Evolutionary conservation across 1,140 invertebrate species (phyloP).

Genomic region (Zaprionus lachaisei): DNA sequence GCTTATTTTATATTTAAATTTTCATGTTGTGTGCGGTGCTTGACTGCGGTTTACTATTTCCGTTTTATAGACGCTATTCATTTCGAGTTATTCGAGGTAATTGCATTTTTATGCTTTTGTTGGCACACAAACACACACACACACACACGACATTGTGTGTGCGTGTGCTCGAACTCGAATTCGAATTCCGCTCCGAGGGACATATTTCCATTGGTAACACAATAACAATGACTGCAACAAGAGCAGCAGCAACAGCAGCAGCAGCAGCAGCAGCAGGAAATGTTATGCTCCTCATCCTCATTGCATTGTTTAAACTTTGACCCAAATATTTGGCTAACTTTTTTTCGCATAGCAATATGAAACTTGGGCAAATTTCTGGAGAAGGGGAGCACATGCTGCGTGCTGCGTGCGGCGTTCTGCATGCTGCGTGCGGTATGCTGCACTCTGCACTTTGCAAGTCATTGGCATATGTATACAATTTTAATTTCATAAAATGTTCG

Average conservation of each 20-base stretch:
- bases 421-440: background rate
- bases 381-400: background rate
- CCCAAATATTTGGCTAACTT: slow-evolving; percentile 67
- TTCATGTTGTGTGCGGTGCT: slow-evolving; percentile 51
- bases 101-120: slow-evolving; percentile 79
- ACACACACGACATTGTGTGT: slow-evolving; percentile 40
- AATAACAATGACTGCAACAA: slow-evolving; percentile 6
- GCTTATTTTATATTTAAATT: slow-evolving; percentile 70
- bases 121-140: slow-evolving; percentile 33
- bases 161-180: slow-evolving; percentile 6
- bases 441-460: slow-evolving; percentile 11
- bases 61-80: slow-evolving; percentile 65
- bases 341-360: slow-evolving; percentile 33
- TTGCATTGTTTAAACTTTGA: slow-evolving; percentile 70
- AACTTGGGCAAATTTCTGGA: slow-evolving; percentile 16
- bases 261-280: slow-evolving; percentile 21
- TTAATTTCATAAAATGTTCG: slow-evolving; percentile 11
- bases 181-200: slow-evolving; percentile 20
- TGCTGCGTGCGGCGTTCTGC: background rate
- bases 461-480: slow-evolving; percentile 13
- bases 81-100: slow-evolving; percentile 57
- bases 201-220: slow-evolving; percentile 9
- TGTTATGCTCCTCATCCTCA: slow-evolving; percentile 32
- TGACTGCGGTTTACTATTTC: slow-evolving; percentile 62
- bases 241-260: background rate